These are phyloP conservation scores for Plestiodon gilberti DNA, from an alignment of 2,113 vertebrate genomes.

Conservation along the genomic window DNA sequence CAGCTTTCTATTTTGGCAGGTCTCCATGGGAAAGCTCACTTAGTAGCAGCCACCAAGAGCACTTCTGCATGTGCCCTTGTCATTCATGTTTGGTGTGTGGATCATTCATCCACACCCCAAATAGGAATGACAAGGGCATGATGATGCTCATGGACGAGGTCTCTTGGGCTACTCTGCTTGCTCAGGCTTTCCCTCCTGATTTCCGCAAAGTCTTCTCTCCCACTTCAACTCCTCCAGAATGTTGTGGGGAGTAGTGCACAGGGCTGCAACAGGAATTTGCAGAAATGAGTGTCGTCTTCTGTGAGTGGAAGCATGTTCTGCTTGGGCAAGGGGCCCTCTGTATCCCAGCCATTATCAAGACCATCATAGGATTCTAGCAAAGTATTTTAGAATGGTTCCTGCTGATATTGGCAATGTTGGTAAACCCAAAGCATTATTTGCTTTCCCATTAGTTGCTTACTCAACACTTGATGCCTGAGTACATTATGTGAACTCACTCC, in stretches of 20 bases:
- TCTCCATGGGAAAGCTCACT: neutral
- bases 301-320: too few species aligned
- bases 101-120: too few species aligned
- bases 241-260: neutral
- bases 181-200: neutral
- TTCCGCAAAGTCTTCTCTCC: neutral
- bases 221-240: neutral
- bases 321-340: too few species aligned
- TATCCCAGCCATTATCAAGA: neutral
- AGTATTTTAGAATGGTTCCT: neutral
- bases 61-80: neutral
- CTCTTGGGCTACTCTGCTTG: neutral
- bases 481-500: neutral
- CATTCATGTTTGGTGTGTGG: neutral
- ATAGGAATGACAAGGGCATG: too few species aligned
- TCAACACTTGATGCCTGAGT: neutral
- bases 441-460: neutral
- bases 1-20: neutral
- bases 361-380: neutral
- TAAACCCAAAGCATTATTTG: neutral
- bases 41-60: neutral
- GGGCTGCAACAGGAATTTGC: neutral
- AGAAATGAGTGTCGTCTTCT: neutral
- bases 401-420: neutral
- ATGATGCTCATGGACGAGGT: neutral